Base-by-base conservation (phyloP, 2,888 invertebrate genomes). In the Platypus cylindrus region DNA sequence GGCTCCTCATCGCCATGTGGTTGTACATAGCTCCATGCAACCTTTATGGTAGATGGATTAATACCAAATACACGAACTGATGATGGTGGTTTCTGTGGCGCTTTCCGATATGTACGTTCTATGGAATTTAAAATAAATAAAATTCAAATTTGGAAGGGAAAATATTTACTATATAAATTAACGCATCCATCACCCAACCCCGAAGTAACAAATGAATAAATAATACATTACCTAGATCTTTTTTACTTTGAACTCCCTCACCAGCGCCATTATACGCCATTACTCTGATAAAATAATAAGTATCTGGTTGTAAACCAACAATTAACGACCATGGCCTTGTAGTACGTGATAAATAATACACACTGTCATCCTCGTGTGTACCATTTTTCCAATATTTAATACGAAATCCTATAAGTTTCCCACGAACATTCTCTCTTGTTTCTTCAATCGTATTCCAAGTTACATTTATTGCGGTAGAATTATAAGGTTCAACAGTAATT, bases 191-290 rank as follows among this genome's bases (percentile, higher is more conserved):
- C n/a, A n/a, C n/a, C n/a, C n/a, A n/a, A n/a, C n/a, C n/a, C n/a
- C n/a, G n/a, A n/a, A n/a, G n/a, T n/a, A n/a, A n/a, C n/a, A 27
- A 12, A 27, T n/a, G 24, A 24, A 11, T n/a, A n/a, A 24, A 24
- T 3, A 24, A n/a, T 24, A 9, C 12, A 24, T 27, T 56, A 75
- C 75, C 77, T 43, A 83, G 63, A 56, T 73, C 87, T 25, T 84
- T 70, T 66, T 93, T 91, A 64, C 91, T 91, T 59, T 94, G 93
- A 0, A 91, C 89, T 3, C 94, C 94, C 60, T 91, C 91, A 2
- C 95, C 95, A 3, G 94, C 95, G 0, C 84, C 76, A 65, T 95
- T 95, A 54, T 87, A 94, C 0, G 89, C 93, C 89, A 94, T 93
- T 2, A 87, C 63, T 68, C 90, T 87, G 1, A 95, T 89, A 52